Percentiles rank a stretch among this genome's conserved stretches.
Evolutionary conservation across 2,797 vertebrate species (phyloP).

Genomic region (Dicrostonyx torquatus): DNA sequence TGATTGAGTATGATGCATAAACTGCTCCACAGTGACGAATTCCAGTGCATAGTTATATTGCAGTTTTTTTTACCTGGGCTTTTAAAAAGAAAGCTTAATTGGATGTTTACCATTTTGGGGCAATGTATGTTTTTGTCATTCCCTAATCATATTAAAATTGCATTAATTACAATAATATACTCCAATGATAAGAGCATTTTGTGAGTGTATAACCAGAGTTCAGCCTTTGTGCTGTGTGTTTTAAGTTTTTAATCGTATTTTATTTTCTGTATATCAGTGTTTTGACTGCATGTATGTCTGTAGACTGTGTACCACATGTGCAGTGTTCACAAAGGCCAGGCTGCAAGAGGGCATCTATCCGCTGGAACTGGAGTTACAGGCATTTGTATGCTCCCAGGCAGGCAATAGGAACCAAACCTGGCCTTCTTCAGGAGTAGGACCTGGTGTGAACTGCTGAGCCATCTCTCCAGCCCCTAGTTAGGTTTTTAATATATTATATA

Average conservation of each 20-base stretch:
- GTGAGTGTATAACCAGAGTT: background rate
- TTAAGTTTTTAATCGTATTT: background rate
- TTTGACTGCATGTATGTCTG: background rate
- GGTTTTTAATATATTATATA: background rate
- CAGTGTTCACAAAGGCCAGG: background rate
- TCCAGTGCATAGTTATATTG: background rate
- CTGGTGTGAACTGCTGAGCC: background rate
- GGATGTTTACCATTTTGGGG: background rate
- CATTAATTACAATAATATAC: background rate
- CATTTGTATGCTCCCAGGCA: background rate
- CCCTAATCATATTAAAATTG: background rate
- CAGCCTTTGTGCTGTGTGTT: background rate
- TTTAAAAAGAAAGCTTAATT: background rate
- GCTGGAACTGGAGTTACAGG: background rate
- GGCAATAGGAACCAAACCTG: background rate
- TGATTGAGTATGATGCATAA: background rate
- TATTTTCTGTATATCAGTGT: background rate
- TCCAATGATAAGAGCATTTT: constrained; percentile 22
- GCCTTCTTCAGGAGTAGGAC: background rate
- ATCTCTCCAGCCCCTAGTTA: background rate
- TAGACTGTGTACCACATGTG: background rate
- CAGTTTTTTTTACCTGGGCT: background rate
- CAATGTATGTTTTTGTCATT: background rate
- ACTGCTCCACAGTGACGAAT: background rate
- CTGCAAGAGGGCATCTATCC: background rate